Evolutionary conservation across 2,888 invertebrate species (phyloP).

Genomic region (Adela reaumurella): DNA sequence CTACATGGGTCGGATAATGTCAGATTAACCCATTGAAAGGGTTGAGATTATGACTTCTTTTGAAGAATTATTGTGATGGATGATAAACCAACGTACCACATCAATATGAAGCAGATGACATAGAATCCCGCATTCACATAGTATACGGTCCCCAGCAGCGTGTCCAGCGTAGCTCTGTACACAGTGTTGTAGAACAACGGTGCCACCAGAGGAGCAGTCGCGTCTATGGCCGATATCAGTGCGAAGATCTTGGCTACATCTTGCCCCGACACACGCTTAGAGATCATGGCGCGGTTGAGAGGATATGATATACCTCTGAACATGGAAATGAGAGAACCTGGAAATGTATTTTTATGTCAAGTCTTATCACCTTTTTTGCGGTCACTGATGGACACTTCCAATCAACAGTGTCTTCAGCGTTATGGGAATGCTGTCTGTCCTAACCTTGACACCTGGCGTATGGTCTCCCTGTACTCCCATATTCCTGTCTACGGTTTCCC

Average conservation of each 20-base stretch:
- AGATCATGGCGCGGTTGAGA: constrained; percentile 55
- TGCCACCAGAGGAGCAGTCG: constrained; percentile 57
- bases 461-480: no score
- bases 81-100: constrained; percentile 56
- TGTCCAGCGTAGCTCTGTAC: constrained; percentile 54
- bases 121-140: constrained; percentile 49
- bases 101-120: constrained; percentile 32
- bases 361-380: no score
- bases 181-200: constrained; percentile 62
- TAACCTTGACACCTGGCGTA: no score
- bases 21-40: no score
- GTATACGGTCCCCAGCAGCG: constrained; percentile 58
- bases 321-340: constrained; percentile 41
- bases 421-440: no score
- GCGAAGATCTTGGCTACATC: constrained; percentile 70
- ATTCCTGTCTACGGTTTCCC: no score
- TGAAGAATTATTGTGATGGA: no score
- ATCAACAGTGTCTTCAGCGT: no score
- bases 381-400: no score
- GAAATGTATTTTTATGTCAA: constrained; percentile 2
- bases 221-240: constrained; percentile 63
- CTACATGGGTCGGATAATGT: no score
- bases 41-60: no score
- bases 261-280: constrained; percentile 56
- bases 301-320: constrained; percentile 55